Evolutionary conservation across 2,888 invertebrate genomes (phyloP), one percentile per base, ranked within the genome.

Genomic region (Hypselothyrea guttata): DNA sequence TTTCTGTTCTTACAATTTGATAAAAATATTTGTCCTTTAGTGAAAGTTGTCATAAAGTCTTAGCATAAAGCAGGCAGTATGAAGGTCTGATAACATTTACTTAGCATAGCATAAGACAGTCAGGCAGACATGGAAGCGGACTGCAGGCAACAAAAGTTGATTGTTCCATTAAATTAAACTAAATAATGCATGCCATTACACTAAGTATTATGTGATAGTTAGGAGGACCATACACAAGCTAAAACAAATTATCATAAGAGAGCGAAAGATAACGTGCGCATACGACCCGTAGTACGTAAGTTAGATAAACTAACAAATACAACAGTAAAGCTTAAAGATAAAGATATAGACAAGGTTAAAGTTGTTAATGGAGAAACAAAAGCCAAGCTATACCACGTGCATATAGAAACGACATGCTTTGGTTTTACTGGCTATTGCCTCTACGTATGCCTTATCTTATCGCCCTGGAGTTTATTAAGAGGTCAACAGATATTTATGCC

Each of bases 391-490:
- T 22, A 22, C 22, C 22, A 22, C 5, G 5, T 22, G 22, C 22
- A 22, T 22, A 22, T n/a, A 22, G 22, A 22, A 22, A 22, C 22
- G 5, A 22, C 22, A 2, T 22, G 5, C 3, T 22, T 22, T 22
- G 5, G 22, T 22, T 22, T 2, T 22, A 5, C 22, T 22, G 22
- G 3, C 5, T 22, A 22, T 22, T 22, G n/a, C n/a, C n/a, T n/a
- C n/a, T n/a, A n/a, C 5, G 22, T 2, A 4, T 62, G 59, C 33
- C 53, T 76, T 72, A 81, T 72, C 76, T 81, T 86, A 86, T 78
- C 76, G 45, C 35, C 35, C 15, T 13, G 38, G 38, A 58, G 46
- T 79, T 76, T 71, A 83, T 83, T 57, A 58, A 61, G 47, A 30
- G 51, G 33, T 52, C 45, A 44, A 41, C 35, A 52, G 48, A 61